Conservation (phyloP, 1,140 invertebrate species). For the Ostrea edulis region DNA sequence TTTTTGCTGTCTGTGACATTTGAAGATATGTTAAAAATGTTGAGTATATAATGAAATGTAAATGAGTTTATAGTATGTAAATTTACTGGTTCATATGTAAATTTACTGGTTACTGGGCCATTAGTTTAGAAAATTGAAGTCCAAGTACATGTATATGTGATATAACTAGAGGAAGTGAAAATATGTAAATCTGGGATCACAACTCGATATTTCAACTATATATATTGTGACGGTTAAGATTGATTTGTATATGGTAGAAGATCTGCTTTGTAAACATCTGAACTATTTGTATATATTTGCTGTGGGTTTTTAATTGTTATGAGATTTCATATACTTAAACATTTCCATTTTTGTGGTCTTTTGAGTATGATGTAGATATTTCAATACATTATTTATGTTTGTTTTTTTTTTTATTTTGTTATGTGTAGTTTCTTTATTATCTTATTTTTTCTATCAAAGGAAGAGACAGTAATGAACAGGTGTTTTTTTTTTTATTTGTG, state of each 20-base stretch:
- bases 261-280: neutral
- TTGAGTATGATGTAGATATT: conserved; percentile 29
- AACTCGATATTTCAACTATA: conserved; percentile 1
- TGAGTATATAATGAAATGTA: neutral
- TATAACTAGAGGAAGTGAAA: neutral
- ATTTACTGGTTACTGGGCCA: neutral
- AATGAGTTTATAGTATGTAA: neutral
- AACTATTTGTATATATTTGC: conserved; percentile 38
- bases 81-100: neutral
- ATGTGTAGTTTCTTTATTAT: conserved; percentile 6
- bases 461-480: neutral
- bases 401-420: neutral
- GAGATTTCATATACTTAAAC: conserved; percentile 37
- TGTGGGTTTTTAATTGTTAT: conserved; percentile 26
- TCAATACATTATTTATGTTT: conserved; percentile 17
- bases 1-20: neutral
- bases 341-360: conserved; percentile 34
- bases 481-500: neutral
- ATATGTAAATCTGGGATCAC: conserved; percentile 26
- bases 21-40: conserved; percentile 10
- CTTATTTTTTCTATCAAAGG: neutral
- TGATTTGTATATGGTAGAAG: conserved; percentile 30
- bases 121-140: neutral
- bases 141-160: neutral
- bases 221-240: neutral